Evolutionary conservation across 1,140 invertebrate species (phyloP), one percentile per base, ranked within the genome.

Genomic region (Drosophila cardini): DNA sequence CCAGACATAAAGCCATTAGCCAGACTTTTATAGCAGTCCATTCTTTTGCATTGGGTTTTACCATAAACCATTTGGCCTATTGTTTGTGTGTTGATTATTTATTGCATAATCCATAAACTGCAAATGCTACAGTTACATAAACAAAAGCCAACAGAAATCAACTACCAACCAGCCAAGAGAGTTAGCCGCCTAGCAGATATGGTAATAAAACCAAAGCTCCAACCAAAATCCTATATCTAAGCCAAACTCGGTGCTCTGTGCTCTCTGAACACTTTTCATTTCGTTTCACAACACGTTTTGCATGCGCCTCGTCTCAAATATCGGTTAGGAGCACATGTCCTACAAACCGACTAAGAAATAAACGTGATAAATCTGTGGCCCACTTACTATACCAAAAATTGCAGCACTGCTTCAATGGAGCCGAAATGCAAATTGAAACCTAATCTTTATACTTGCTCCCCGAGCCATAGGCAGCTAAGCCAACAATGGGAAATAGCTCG

Each of bases 351-450:
- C 67, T 89, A 76, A 72, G 45, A 65, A 80, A 26, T 26, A 87
- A 84, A 89, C 84, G 83, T 86, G 83, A 86, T 86, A 76, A 83
- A 89, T 87, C 72, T 80, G 55, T 87, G 83, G 48, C 79, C 83
- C 83, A 86, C 75, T 87, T 83, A 78, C 55, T 65, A 74, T 45
- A 70, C 83, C 76, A 26, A 70, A 63, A 87, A 89, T 83, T 89
- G 80, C 84, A 69, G 69, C 79, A 63, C 40, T 61, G 79, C 82
- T 85, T 86, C 81, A 85, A 85, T 85, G 82, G 53, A 86, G 74
- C 81, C 82, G 82, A 87, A 87, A 87, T 87, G 83, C 84, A 87
- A 87, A 87, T 87, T 87, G 83, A 87, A 87, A 87, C 84, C 80
- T 67, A 89, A 89, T 89, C 84, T 84, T 72, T 71, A 72, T 56